These are phyloP conservation scores for Scaptomyza tumidula DNA, from an alignment of 2,888 invertebrate species.

Conservation along the genomic window DNA sequence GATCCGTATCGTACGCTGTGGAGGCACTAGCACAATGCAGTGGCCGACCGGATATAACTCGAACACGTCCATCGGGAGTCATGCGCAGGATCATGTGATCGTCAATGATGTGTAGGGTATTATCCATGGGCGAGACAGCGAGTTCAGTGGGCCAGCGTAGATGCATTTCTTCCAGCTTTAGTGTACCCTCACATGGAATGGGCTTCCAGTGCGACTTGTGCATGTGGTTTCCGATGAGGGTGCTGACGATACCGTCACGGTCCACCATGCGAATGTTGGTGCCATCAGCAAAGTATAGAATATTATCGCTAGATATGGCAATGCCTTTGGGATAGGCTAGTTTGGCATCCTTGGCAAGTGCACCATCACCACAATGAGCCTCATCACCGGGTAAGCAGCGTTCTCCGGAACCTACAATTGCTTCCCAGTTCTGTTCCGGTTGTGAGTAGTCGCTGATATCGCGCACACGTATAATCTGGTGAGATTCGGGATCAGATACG, in stretches of 20 bases:
- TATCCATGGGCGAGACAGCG: constrained; percentile 96
- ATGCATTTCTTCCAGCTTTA: constrained; percentile 96
- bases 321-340: constrained; percentile 98
- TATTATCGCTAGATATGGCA: constrained; percentile 95
- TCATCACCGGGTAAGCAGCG: constrained; percentile 96
- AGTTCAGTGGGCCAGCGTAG: constrained; percentile 98
- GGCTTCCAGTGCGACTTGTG: constrained; percentile 97
- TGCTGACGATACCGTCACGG: constrained; percentile 95
- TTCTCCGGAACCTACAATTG: constrained; percentile 97
- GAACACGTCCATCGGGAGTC: constrained; percentile 95
- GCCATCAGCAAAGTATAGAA: constrained; percentile 97
- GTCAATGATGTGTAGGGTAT: constrained; percentile 97
- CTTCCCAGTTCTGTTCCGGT: constrained; percentile 97
- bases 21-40: constrained; percentile 95
- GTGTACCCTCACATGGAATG: constrained; percentile 95
- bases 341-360: constrained; percentile 95
- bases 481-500: constrained; percentile 97
- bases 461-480: constrained; percentile 95
- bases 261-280: constrained; percentile 97
- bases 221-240: constrained; percentile 96
- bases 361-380: constrained; percentile 98
- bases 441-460: constrained; percentile 92
- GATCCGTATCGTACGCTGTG: constrained; percentile 91
- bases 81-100: constrained; percentile 97
- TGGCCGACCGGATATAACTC: constrained; percentile 96